Evolutionary conservation across 2,797 vertebrate genomes (phyloP).

Genomic region (Ciconia nigra): DNA sequence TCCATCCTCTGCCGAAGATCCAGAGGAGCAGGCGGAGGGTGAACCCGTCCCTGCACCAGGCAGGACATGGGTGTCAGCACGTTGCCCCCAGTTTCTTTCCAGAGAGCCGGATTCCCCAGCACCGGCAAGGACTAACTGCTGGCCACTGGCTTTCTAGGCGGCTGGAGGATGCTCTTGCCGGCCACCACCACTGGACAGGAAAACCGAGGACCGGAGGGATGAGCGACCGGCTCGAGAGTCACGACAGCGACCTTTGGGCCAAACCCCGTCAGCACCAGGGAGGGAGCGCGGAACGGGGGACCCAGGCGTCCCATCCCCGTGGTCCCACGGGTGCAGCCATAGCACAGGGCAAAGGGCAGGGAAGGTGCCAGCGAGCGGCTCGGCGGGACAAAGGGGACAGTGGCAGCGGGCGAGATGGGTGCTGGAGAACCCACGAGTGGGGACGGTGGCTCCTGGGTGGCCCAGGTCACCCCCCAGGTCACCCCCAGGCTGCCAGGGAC

Average conservation of each 20-base stretch:
- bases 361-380: not conserved
- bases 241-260: fast-evolving
- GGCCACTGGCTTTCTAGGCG: fast-evolving
- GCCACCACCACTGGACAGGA: fast-evolving
- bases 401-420: not conserved
- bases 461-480: not conserved
- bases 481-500: not conserved
- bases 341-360: not conserved
- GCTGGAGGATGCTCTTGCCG: not conserved
- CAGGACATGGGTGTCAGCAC: not conserved
- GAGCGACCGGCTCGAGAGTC: not conserved
- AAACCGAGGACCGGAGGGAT: not conserved
- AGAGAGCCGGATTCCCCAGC: not conserved
- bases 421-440: not conserved
- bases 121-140: fast-evolving
- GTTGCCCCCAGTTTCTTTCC: not conserved
- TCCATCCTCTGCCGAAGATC: not conserved
- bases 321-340: fast-evolving
- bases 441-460: not conserved
- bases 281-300: not conserved
- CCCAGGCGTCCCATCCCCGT: fast-evolving
- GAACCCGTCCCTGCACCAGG: not conserved
- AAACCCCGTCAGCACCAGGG: fast-evolving
- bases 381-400: not conserved
- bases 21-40: not conserved